These are phyloP conservation scores for Dryas iulia DNA, from an alignment of 1,140 invertebrate genomes.

Conservation along the genomic window DNA sequence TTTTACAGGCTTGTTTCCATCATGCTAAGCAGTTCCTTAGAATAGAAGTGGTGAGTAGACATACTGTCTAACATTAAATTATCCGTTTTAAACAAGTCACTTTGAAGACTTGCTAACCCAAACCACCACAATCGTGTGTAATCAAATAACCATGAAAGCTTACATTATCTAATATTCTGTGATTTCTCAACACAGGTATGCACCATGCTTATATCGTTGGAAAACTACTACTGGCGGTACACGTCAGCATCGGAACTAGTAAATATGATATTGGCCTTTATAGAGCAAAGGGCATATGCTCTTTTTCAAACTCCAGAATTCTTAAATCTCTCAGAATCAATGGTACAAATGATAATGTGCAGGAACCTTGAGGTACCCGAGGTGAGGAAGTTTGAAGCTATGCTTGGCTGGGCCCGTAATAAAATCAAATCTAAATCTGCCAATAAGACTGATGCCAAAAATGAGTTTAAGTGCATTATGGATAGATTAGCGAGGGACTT, in stretches of 20 bases:
- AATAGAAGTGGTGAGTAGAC: constrained; percentile 89
- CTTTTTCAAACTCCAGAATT: constrained; percentile 92
- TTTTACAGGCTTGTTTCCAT: constrained; percentile 96
- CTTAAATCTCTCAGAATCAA: constrained; percentile 93
- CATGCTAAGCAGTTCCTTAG: constrained; percentile 96
- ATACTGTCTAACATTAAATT: not conserved
- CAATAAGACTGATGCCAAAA: constrained; percentile 89
- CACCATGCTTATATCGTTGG: constrained; percentile 94
- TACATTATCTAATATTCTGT: not conserved
- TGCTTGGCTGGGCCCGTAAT: constrained; percentile 93
- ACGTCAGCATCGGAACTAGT: constrained; percentile 95
- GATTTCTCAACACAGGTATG: constrained; percentile 84
- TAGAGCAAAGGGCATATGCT: constrained; percentile 91
- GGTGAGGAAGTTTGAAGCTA: constrained; percentile 96
- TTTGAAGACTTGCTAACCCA: too few species aligned
- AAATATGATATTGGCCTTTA: constrained; percentile 95
- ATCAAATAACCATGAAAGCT: too few species aligned
- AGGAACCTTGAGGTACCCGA: constrained; percentile 92
- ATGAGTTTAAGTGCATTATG: constrained; percentile 96
- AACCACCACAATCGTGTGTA: too few species aligned
- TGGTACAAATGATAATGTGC: constrained; percentile 97
- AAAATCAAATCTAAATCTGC: constrained; percentile 89
- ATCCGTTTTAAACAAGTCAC: not conserved
- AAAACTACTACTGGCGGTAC: constrained; percentile 97
- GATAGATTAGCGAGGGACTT: constrained; percentile 93